Evolutionary conservation across 2,888 invertebrate species (phyloP), one percentile per base, ranked within the genome.

Genomic region (Chrysomela aeneicollis): DNA sequence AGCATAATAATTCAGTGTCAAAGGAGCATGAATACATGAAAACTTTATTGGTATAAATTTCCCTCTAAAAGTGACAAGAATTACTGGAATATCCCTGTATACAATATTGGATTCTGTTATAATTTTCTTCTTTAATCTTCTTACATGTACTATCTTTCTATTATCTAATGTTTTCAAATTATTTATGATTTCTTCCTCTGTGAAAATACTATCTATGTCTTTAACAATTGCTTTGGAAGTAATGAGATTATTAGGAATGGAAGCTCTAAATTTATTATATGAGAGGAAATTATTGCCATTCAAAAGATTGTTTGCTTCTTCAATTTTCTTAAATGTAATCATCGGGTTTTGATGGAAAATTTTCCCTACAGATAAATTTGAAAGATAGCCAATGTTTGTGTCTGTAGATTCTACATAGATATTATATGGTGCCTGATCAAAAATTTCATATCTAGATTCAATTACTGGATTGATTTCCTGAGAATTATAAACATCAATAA

Each of bases 191-290:
- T 52, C 26, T n/a, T 52, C 52, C n/a, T 52, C 53, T 4, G 18
- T n/a, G 18, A 53, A 32, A 15, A 35, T 26, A 10, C 32, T 32
- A 18, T 53, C 35, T 3, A 53, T 35, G 32, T 53, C 18, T 32
- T 53, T 53, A 1, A 53, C 35, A 6, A 53, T 53, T 1, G 53
- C 53, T 53, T 53, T 53, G 6, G 53, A 53, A 6, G 32, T 53
- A 6, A 35, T 53, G 12, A 53, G 10, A 19, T 53, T 30, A 32
- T 15, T 53, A 1, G 53, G 53, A 17, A 53, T 54, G 1, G 19
- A 54, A 9, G 35, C 52, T 30, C 17, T 52, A 18, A 32, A 52
- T 18, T 52, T 52, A 52, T 52, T 30, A 1, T 3, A 4, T 15
- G 15, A 15, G 4, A 52, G 52, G n/a, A 52, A 52, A 10, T 52